Percentiles rank a stretch among this genome's conserved stretches.
Evolutionary conservation across 2,113 vertebrate genomes (phyloP).

Genomic region (Xenopus laevis): DNA sequence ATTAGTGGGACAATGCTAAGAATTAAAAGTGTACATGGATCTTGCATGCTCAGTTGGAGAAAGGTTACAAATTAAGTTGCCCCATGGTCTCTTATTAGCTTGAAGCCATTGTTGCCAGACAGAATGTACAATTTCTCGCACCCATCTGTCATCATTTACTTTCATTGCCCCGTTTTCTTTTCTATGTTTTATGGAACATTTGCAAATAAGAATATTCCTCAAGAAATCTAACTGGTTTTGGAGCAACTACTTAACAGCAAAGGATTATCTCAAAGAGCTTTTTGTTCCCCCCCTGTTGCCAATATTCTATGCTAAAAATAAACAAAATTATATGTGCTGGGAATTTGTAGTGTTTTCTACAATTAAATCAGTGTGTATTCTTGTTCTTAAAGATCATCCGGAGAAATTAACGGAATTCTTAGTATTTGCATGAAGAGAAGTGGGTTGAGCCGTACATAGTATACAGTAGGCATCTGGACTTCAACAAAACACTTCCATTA

Average conservation of each 20-base stretch:
- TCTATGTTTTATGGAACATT: constrained; percentile 3
- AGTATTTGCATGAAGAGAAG: no score
- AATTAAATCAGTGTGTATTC: background rate
- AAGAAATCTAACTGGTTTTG: constrained; percentile 1
- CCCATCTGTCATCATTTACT: constrained; percentile 23
- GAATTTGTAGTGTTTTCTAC: background rate
- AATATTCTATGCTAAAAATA: background rate
- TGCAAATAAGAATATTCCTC: background rate
- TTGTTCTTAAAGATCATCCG: no score
- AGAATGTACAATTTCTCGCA: background rate
- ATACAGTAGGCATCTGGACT: no score
- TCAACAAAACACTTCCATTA: no score
- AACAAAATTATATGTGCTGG: background rate
- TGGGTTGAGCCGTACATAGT: no score
- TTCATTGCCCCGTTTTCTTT: background rate
- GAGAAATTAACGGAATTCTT: no score
- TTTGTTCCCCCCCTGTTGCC: background rate
- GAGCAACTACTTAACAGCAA: background rate
- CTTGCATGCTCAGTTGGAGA: no score
- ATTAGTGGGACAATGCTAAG: no score
- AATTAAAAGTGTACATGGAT: no score
- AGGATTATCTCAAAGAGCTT: constrained; percentile 6
- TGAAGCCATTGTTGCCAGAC: no score
- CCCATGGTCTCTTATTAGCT: background rate
- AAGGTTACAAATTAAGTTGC: no score